Conservation (phyloP, 1,140 invertebrate species). For the Aradophagus sp. region DNA sequence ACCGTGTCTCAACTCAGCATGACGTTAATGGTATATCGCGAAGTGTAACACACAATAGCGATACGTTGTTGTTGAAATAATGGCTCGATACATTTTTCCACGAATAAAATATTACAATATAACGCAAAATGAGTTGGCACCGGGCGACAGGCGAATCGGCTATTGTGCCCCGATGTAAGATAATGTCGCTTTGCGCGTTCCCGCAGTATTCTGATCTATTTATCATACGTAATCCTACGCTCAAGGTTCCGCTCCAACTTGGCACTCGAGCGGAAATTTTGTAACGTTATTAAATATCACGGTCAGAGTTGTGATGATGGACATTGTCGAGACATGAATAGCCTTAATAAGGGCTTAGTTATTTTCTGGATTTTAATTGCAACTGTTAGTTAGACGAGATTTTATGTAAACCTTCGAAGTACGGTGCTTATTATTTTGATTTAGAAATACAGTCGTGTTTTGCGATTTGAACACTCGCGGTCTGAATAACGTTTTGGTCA, state of each 20-base stretch:
- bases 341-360: too few relatives aligned
- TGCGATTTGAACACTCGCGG: too few relatives aligned
- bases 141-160: slow-evolving; percentile 12
- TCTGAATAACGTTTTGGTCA: too few relatives aligned
- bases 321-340: too few relatives aligned
- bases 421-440: too few relatives aligned
- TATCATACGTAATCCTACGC: slow-evolving; percentile 12
- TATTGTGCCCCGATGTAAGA: slow-evolving; percentile 16
- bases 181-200: slow-evolving; percentile 22
- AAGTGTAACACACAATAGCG: slow-evolving; percentile 21
- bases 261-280: slow-evolving; percentile 14
- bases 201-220: slow-evolving; percentile 12
- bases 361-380: too few relatives aligned
- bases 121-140: slow-evolving; percentile 15
- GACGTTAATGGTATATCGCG: slow-evolving; percentile 34
- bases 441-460: too few relatives aligned
- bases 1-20: slow-evolving; percentile 25
- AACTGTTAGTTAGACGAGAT: too few relatives aligned
- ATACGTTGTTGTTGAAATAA: slow-evolving; percentile 33
- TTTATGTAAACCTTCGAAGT: too few relatives aligned
- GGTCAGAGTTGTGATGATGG: slow-evolving; percentile 4
- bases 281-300: slow-evolving; percentile 6
- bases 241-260: slow-evolving; percentile 21
- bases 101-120: slow-evolving; percentile 24
- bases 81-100: slow-evolving; percentile 29